Evolutionary conservation across 2,888 invertebrate species (phyloP).

Genomic region (Drosophila percnosoma): DNA sequence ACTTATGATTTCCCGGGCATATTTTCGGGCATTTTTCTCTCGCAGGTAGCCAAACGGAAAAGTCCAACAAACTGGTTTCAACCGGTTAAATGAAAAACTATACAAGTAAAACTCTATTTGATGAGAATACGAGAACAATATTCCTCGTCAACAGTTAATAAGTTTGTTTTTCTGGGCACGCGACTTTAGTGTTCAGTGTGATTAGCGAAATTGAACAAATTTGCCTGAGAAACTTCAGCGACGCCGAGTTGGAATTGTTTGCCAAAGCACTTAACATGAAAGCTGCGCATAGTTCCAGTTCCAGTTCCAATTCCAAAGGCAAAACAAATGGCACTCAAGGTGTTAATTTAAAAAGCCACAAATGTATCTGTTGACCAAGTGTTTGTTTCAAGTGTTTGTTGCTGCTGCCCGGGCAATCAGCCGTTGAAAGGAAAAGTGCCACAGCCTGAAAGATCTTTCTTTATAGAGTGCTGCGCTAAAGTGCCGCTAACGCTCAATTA

Average conservation of each 20-base stretch:
- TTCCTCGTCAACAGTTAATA: conserved; percentile 29
- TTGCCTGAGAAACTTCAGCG: conserved; percentile 6
- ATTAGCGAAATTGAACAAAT: conserved; percentile 36
- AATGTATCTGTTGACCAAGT: conserved; percentile 1
- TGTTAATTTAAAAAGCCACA: conserved; percentile 5
- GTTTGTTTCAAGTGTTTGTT: conserved; percentile 5
- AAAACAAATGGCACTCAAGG: conserved; percentile 40
- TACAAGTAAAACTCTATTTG: neutral
- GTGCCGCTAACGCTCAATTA: conserved; percentile 46
- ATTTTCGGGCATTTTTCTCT: neutral
- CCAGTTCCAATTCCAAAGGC: conserved; percentile 14
- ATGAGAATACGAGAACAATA: conserved; percentile 3
- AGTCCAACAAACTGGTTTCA: conserved; percentile 36
- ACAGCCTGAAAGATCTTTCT: conserved; percentile 35
- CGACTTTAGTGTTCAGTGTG: conserved; percentile 30
- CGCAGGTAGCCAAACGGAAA: conserved; percentile 29
- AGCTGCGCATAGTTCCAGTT: conserved; percentile 19
- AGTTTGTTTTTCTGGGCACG: conserved; percentile 36
- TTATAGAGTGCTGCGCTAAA: conserved; percentile 36
- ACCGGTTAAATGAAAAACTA: neutral
- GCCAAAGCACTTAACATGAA: conserved; percentile 40
- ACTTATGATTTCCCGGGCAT: conserved; percentile 2
- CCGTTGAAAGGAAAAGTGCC: conserved; percentile 58
- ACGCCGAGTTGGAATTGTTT: conserved; percentile 30
- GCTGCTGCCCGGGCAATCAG: conserved; percentile 12